Base-by-base conservation (phyloP, 2,113 vertebrate genomes). In the Cisticola juncidis region DNA sequence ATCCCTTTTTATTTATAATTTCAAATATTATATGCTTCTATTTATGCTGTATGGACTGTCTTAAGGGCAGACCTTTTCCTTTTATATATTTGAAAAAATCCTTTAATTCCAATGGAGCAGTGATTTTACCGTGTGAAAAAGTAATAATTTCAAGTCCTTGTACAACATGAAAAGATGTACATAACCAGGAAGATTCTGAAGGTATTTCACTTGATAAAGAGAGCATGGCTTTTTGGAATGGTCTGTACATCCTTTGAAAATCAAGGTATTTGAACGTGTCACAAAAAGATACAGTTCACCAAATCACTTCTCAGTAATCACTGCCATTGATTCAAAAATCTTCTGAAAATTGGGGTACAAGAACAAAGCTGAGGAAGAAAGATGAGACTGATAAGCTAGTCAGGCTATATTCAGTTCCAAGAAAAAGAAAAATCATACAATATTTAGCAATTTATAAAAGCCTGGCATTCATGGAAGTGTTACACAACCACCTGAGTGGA, bases 171-270 rank as follows among this genome's bases (percentile, higher is more conserved):
- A 28, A 90, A 77, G 19, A 15, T 29, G 5, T 78, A 74, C 24
- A 81, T 86, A 91, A 72, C 6, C 4, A n/a, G 9, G 9, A 7
- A 56, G 6, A 62, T 84, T 84, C 60, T 78, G 47, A 86, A 47
- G 2, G 3, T 60, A 11, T 81, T 94, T 74, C 20, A 33, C 5
- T 24, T 35, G 29, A 61, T 31, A 58, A 29, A 83, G 20, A 47
- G 10, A 57, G n/a, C 1, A 1, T 48, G 3, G 0, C 0, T 62
- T 83, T 83, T 81, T 70, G 5, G 3, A 51, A 44, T 51, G 19
- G 84, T 83, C 38, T 78, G 40, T 94, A 36, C 5, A 51, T 81
- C 18, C 14, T 80, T 88, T 95, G 61, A 92, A 94, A 92, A 94
- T 87, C 69, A 87, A 68, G 14, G 35, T 87, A 42, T 71, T 94